Evolutionary conservation across 2,888 invertebrate genomes (phyloP).

Genomic region (Euplexia lucipara): DNA sequence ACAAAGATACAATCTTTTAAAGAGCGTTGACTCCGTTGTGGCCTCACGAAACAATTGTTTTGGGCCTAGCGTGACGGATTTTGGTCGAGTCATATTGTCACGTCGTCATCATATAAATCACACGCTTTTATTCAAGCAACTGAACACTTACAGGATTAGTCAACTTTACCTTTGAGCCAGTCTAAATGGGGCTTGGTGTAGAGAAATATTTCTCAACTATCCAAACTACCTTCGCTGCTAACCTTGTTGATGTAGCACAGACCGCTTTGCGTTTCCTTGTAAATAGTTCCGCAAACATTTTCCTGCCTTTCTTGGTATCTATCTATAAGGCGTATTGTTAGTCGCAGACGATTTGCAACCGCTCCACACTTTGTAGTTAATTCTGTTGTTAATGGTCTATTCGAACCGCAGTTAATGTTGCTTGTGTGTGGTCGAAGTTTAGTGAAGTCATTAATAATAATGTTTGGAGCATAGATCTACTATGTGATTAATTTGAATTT

Average conservation of each 20-base stretch:
- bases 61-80: slow-evolving; percentile 74
- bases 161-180: slow-evolving; percentile 52
- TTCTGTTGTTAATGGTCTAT: slow-evolving; percentile 69
- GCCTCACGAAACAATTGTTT: slow-evolving; percentile 73
- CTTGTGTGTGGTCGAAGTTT: slow-evolving; percentile 71
- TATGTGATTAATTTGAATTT: slow-evolving; percentile 43
- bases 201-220: slow-evolving; percentile 82
- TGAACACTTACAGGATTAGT: slow-evolving; percentile 51
- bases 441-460: slow-evolving; percentile 65
- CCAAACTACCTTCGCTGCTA: slow-evolving; percentile 82
- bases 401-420: slow-evolving; percentile 60
- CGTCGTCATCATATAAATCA: slow-evolving; percentile 70
- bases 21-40: slow-evolving; percentile 71
- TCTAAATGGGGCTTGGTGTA: slow-evolving; percentile 70
- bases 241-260: slow-evolving; percentile 80
- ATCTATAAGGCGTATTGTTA: slow-evolving; percentile 67
- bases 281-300: slow-evolving; percentile 80
- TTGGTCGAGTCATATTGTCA: slow-evolving; percentile 72
- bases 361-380: slow-evolving; percentile 66
- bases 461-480: slow-evolving; percentile 55
- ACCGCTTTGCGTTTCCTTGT: slow-evolving; percentile 81
- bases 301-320: slow-evolving; percentile 74
- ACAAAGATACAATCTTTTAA: slow-evolving; percentile 72
- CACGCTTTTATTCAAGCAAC: slow-evolving; percentile 63
- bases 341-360: slow-evolving; percentile 67